Evolutionary conservation across 2,113 vertebrate species (phyloP).

Genomic region (Rhabdornis inornatus): DNA sequence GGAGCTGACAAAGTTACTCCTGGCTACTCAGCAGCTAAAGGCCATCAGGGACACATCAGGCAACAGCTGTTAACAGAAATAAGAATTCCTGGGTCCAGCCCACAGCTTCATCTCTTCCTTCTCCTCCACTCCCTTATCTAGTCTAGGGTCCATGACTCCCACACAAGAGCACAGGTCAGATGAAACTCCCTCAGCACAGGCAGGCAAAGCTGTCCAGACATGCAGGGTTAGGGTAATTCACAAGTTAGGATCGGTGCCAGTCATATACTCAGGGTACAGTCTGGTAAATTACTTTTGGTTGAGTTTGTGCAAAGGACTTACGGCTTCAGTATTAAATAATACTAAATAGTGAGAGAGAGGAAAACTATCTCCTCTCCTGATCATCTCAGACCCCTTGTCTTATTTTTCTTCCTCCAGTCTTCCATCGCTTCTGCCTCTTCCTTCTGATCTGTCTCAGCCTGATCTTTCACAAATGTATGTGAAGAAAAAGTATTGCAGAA

Average conservation of each 20-base stretch:
- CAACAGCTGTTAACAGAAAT: not conserved
- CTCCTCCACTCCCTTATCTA: not conserved
- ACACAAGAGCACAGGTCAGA: not conserved
- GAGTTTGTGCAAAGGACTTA: not conserved
- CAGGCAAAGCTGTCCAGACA: not conserved
- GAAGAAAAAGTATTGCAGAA: not conserved
- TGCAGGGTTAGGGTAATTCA: not conserved
- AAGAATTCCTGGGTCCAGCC: not conserved
- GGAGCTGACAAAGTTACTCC: too few relatives aligned
- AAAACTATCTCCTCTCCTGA: not conserved
- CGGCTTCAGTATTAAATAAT: not conserved
- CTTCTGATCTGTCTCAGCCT: not conserved
- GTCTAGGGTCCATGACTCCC: not conserved
- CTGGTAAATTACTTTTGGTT: not conserved
- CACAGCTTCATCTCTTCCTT: not conserved
- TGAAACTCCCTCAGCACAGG: not conserved
- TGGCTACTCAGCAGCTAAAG: not conserved
- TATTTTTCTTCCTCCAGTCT: not conserved
- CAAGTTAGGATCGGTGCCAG: not conserved
- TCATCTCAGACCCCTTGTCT: not conserved
- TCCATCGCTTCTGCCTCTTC: not conserved
- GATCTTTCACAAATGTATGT: not conserved
- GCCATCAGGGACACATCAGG: not conserved
- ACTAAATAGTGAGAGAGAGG: not conserved
- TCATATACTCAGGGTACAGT: not conserved